Base-by-base conservation (phyloP, 2,888 invertebrate genomes). In the Synanthedon myopaeformis region DNA sequence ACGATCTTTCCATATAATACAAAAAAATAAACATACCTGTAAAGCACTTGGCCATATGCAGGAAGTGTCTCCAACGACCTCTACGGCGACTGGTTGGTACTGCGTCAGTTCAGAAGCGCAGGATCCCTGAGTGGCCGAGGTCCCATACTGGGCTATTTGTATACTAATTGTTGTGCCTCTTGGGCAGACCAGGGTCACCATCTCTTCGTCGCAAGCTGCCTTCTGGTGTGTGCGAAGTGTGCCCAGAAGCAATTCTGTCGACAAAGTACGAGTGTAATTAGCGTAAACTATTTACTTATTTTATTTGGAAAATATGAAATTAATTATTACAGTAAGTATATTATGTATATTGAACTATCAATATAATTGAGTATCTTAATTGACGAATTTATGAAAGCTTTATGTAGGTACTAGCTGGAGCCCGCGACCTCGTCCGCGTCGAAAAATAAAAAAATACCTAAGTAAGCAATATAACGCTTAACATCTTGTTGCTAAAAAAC, bases 181-280 rank as follows among this genome's bases (percentile, higher is more conserved):
- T 35, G 98, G 97, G 81, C 98, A 98, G 71, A 93, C 92, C 58
- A 98, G 90, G 52, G 92, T 92, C 75, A 98, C 92, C 76, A 92
- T 90, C 71, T 97, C 95, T 59, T 95, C 95, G 84, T 97, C 96
- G 83, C 98, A 98, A 53, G 96, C 96, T 52, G 95, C 95, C 61
- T 94, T 92, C 74, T 97, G 95, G 82, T 96, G 96, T 51, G 96
- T 96, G 70, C 95, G 90, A 65, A 98, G 89, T 41, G 96, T 96
- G 64, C 96, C 96, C 68, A 96, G 92, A 66, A 98, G 91, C 62
- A 97, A 90, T 74, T 95, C 98, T 98, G 90, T 62, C 82, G 72
- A 62, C 57, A 59, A 61, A 52, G 58, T 35, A 35, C 8, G 35
- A 35, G 0, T 35, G 1, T 35, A 6, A 35, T 10, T 35, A 35